Evolutionary conservation across 2,888 invertebrate species (phyloP).

Genomic region (Drosophila fulvimacula): DNA sequence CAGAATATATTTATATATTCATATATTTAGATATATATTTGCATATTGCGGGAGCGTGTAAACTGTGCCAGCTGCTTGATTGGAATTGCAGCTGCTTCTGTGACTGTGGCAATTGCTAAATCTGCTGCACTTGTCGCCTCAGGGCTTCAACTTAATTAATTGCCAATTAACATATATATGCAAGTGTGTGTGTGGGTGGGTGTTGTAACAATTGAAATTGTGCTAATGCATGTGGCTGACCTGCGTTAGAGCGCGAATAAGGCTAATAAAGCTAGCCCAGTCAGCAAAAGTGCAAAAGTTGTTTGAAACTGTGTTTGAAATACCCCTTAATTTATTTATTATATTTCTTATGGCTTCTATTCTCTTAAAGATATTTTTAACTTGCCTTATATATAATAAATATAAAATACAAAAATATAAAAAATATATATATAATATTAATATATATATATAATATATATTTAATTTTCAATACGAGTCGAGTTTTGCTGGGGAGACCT

Average conservation of each 20-base stretch:
- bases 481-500: no score
- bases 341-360: no score
- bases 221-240: slow-evolving; percentile 40
- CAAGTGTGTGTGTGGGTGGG: background rate
- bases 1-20: background rate
- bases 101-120: slow-evolving; percentile 39
- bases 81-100: slow-evolving; percentile 13
- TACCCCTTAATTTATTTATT: slow-evolving; percentile 5
- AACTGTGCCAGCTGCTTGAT: slow-evolving; percentile 51
- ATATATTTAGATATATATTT: background rate
- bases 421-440: no score
- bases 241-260: slow-evolving; percentile 10
- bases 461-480: background rate
- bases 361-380: no score
- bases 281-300: slow-evolving; percentile 6
- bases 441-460: background rate
- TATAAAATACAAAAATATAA: no score
- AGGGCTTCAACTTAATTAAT: slow-evolving; percentile 66
- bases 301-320: background rate
- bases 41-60: slow-evolving; percentile 46
- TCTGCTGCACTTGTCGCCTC: slow-evolving; percentile 57
- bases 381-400: no score
- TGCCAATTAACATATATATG: slow-evolving; percentile 72
- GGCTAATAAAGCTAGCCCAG: slow-evolving; percentile 24
- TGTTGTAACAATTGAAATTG: slow-evolving; percentile 35